Evolutionary conservation across 2,797 vertebrate genomes (phyloP).

Genomic region (Spinus olivaceus): DNA sequence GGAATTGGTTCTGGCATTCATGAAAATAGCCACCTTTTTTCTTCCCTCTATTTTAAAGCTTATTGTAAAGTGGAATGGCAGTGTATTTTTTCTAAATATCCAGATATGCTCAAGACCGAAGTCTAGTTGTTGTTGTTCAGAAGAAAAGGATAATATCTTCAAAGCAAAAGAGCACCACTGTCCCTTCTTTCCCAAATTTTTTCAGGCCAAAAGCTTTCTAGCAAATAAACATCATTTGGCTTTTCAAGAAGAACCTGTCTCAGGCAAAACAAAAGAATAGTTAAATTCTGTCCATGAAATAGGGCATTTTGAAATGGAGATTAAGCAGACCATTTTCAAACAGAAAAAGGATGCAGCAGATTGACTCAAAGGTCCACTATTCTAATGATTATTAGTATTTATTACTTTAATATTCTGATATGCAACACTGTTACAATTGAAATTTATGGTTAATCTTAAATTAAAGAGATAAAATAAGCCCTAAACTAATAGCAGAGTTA

Average conservation of each 20-base stretch:
- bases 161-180: background rate
- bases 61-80: background rate
- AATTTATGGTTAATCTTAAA: background rate
- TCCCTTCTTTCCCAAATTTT: background rate
- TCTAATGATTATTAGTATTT: background rate
- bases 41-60: rapidly evolving
- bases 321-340: background rate
- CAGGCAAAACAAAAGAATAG: background rate
- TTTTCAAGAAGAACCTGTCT: background rate
- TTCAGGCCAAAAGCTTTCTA: background rate
- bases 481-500: background rate
- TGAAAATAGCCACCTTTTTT: background rate
- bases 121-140: background rate
- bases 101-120: background rate
- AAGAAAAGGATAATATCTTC: background rate
- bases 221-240: background rate
- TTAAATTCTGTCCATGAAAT: background rate
- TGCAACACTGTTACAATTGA: background rate
- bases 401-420: background rate
- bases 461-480: background rate
- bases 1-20: background rate
- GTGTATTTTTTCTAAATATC: background rate
- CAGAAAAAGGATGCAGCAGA: background rate
- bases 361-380: background rate
- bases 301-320: background rate